A percentile compares a stretch with the other conserved stretches of the same genome.
Conservation (phyloP, 2,888 invertebrate genomes). For the Spisula subtruncata region DNA sequence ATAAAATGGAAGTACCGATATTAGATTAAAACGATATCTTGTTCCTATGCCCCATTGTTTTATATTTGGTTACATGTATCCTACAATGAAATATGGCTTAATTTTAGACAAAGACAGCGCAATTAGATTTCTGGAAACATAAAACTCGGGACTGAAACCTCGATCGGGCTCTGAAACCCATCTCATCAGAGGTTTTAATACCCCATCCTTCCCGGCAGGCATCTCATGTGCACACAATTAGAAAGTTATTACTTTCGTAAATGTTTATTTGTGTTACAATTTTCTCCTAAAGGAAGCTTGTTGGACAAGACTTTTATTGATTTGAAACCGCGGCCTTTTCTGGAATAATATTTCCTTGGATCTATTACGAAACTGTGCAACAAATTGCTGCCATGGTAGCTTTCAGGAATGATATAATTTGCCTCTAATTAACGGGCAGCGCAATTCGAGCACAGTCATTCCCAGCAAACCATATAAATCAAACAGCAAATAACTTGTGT, state of each 20-base stretch:
- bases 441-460: neutral
- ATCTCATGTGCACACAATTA: constrained; percentile 2
- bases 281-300: neutral
- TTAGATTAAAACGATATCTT: neutral
- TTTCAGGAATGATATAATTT: neutral
- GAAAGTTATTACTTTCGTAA: neutral
- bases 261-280: neutral
- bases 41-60: neutral
- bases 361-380: neutral
- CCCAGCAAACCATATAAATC: neutral
- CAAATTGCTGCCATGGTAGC: neutral
- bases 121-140: constrained; percentile 14
- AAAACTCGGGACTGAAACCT: neutral
- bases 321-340: neutral
- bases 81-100: constrained; percentile 18
- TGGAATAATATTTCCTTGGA: neutral
- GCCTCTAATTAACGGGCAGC: neutral
- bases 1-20: neutral
- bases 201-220: neutral
- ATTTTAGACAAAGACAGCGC: constrained; percentile 12
- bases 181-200: neutral
- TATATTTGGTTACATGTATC: constrained; percentile 11
- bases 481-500: neutral
- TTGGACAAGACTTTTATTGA: neutral
- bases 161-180: no score